Evolutionary conservation across 2,888 invertebrate genomes (phyloP), one percentile per base, ranked within the genome.

Genomic region (Polymixis flavicincta): DNA sequence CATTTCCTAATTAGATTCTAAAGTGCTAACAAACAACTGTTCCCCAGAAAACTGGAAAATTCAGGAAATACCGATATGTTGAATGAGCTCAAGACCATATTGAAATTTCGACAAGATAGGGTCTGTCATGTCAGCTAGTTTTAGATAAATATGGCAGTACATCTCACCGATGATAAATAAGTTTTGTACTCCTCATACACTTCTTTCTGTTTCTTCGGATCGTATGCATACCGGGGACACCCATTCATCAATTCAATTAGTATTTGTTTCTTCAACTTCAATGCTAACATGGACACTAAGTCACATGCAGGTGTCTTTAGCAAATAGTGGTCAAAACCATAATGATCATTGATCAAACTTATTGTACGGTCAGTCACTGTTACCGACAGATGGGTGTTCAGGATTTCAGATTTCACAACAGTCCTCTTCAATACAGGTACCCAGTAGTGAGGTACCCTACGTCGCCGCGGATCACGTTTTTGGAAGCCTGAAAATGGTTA

Each of bases 281-380:
- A 94, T 4, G 99, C 99, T 85, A 99, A 94, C 89, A 97, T 95
- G 0, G 99, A 99, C 87, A 97, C 97, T 74, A 99, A 96, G 95
- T 99, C 99, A 93, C 99, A 98, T 19, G 99, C 99, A 80, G 98
- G 98, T 19, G 99, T 99, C 98, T 99, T 98, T 37, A 99, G 97
- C 89, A 99, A 96, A 94, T 99, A 99, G 93, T 98, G 98, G 95
- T 99, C 99, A 89, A 99, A 98, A 14, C 99, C 99, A 95, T 98
- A 98, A 90, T 98, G 97, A 84, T 98, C 97, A 95, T 99, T 98
- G 84, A 99, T 99, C 83, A 99, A 96, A 86, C 97, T 96, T 72
- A 99, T 97, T 0, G 99, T 98, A 86, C 99, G 97, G 74, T 98
- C 97, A 13, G 99, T 99, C 0, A 99, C 98, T 9, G 98, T 97